Conservation (phyloP, 53 echinoderm and acorn worm species). For the Henricia sp. region DNA sequence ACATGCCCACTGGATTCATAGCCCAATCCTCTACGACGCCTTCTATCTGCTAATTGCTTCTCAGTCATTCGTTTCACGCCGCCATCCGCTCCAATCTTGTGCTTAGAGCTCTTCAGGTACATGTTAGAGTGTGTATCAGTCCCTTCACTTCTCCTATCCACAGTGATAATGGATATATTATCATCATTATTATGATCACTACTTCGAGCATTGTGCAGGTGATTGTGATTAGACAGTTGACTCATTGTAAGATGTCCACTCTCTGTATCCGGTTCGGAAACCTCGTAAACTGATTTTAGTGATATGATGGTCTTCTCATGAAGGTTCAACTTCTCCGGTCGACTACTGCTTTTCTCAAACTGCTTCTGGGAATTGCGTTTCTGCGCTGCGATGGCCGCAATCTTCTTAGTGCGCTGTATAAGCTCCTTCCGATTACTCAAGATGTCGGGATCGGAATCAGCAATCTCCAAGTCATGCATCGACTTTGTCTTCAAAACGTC, state of each 20-base stretch:
- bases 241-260: conserved; percentile 61
- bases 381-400: conserved; percentile 89
- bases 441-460: conserved; percentile 62
- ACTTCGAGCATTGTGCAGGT: conserved; percentile 39
- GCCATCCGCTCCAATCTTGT: conserved; percentile 2
- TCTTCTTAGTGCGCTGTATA: conserved; percentile 83
- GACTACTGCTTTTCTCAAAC: conserved; percentile 32
- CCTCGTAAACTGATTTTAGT: conserved; percentile 75
- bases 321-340: conserved; percentile 64
- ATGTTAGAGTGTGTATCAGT: conserved; percentile 23
- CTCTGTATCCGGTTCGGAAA: conserved; percentile 64
- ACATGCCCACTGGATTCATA: conserved; percentile 51
- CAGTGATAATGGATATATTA: conserved; percentile 53
- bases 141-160: conserved; percentile 56
- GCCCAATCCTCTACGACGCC: conserved; percentile 21
- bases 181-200: conserved; percentile 75
- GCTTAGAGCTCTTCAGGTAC: conserved; percentile 10
- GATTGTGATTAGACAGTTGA: conserved; percentile 62
- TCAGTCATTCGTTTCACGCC: conserved; percentile 21
- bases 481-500: conserved; percentile 59
- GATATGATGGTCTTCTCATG: conserved; percentile 69
- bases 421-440: conserved; percentile 79
- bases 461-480: conserved; percentile 69
- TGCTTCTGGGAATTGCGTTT: conserved; percentile 78
- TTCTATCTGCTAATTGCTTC: conserved; percentile 51